phyloP scores from a whole-genome alignment of 2,113 vertebrate genomes.

The Alectura lathami region DNA sequence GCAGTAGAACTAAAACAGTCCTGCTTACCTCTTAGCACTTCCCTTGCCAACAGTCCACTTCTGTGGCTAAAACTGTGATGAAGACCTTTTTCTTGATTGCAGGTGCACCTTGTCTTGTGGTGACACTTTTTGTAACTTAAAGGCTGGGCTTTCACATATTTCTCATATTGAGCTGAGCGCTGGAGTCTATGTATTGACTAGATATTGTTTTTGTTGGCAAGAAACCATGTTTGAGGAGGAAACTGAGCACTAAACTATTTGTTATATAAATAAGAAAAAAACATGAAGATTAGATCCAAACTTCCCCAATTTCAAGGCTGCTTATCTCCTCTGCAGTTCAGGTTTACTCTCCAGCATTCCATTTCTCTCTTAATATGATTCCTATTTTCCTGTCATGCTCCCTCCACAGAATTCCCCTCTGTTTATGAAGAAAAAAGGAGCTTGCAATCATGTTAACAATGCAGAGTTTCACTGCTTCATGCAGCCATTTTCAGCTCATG shows the following conservation, averaged over 20 bases:
- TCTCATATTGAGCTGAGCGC: neutral
- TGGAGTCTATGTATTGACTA: neutral
- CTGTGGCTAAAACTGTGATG: fast-evolving
- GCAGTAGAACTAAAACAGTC: neutral
- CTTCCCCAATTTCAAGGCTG: neutral
- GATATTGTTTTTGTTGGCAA: neutral
- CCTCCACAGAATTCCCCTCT: neutral
- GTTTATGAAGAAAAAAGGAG: neutral
- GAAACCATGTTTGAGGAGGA: neutral
- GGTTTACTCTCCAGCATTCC: neutral
- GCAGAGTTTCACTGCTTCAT: neutral
- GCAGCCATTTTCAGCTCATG: neutral
- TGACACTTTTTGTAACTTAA: neutral
- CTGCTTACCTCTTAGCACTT: neutral
- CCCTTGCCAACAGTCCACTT: neutral
- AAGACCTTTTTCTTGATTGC: neutral
- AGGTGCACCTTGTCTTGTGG: neutral
- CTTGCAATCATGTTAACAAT: neutral
- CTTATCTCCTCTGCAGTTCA: neutral
- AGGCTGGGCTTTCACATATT: neutral
- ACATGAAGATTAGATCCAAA: neutral
- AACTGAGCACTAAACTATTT: neutral
- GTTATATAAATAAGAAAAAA: neutral
- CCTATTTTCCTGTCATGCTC: neutral
- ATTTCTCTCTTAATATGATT: neutral